A percentile compares a stretch with the other conserved stretches of the same genome.
Conservation (phyloP, 2,888 invertebrate genomes). For the Miltochrista miniata region DNA sequence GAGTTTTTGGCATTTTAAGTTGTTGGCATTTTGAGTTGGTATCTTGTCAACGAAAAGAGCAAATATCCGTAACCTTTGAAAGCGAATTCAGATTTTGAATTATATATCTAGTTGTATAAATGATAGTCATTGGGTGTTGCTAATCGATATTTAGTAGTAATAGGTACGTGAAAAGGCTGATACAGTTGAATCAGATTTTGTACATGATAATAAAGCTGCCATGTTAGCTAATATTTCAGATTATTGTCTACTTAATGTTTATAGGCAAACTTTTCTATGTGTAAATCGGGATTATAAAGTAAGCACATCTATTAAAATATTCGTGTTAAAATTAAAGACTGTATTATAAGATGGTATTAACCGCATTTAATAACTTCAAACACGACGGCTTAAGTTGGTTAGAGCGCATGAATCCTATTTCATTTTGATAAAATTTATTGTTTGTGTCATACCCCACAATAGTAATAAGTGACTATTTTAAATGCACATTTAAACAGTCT, state of each 20-base stretch:
- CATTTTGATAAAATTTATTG: too few species aligned
- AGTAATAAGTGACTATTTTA: too few species aligned
- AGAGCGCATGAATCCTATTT: not conserved
- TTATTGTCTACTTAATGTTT: conserved; percentile 38
- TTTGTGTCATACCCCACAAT: too few species aligned
- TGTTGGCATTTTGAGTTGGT: too few species aligned
- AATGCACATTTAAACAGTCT: too few species aligned
- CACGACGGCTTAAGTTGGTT: not conserved
- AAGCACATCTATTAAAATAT: conserved; percentile 11
- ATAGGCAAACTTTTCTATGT: conserved; percentile 37
- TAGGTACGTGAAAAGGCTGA: conserved; percentile 81
- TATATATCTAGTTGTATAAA: not conserved
- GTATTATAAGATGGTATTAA: not conserved
- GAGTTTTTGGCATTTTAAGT: too few species aligned
- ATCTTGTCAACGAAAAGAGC: too few species aligned
- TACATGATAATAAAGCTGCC: conserved; percentile 54
- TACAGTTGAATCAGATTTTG: conserved; percentile 71
- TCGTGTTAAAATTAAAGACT: not conserved
- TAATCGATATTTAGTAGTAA: conserved; percentile 77
- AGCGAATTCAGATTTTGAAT: not conserved
- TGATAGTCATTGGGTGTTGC: conserved; percentile 41
- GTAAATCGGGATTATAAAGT: conserved; percentile 31
- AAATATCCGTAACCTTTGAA: too few species aligned
- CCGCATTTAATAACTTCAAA: not conserved
- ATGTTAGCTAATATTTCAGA: conserved; percentile 47